Evolutionary conservation across 1,140 invertebrate species (phyloP).

Genomic region (Drosophila tropicalis): DNA sequence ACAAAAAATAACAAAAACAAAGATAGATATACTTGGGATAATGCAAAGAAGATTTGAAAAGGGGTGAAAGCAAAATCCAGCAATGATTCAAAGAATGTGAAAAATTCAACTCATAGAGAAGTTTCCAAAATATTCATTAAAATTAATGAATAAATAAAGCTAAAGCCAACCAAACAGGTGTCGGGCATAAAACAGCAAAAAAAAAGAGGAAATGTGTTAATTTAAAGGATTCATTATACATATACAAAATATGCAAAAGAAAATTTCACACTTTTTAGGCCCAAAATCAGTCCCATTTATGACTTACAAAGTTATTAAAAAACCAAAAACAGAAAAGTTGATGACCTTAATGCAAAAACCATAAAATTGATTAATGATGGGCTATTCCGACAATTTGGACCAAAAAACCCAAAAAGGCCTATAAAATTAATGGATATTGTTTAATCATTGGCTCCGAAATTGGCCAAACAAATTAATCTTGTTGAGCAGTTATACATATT

Average conservation of each 20-base stretch:
- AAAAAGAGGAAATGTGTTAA: constrained; percentile 8
- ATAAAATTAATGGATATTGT: constrained; percentile 72
- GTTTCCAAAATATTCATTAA: constrained; percentile 57
- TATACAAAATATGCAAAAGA: not conserved
- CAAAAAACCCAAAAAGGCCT: not conserved
- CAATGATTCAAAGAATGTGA: constrained; percentile 36
- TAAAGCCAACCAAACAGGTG: constrained; percentile 29
- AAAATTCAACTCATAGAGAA: constrained; percentile 12
- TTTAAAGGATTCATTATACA: not conserved
- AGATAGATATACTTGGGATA: not conserved
- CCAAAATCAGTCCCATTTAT: too few species aligned
- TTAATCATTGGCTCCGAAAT: constrained; percentile 55
- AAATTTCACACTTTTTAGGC: constrained; percentile 7
- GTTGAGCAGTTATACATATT: constrained; percentile 21
- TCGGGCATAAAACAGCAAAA: not conserved
- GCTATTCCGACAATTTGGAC: constrained; percentile 26
- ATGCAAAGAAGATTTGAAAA: constrained; percentile 14
- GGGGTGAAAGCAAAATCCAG: constrained; percentile 49
- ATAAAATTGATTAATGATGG: constrained; percentile 54
- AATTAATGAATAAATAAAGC: constrained; percentile 68
- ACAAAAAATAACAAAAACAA: constrained; percentile 11
- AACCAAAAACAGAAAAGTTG: constrained; percentile 22
- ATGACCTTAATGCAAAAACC: constrained; percentile 48
- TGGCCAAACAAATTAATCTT: constrained; percentile 73
- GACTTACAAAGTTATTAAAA: constrained; percentile 27